These are phyloP conservation scores for Amiota mariae DNA, from an alignment of 2,888 invertebrate species.

Conservation along the genomic window DNA sequence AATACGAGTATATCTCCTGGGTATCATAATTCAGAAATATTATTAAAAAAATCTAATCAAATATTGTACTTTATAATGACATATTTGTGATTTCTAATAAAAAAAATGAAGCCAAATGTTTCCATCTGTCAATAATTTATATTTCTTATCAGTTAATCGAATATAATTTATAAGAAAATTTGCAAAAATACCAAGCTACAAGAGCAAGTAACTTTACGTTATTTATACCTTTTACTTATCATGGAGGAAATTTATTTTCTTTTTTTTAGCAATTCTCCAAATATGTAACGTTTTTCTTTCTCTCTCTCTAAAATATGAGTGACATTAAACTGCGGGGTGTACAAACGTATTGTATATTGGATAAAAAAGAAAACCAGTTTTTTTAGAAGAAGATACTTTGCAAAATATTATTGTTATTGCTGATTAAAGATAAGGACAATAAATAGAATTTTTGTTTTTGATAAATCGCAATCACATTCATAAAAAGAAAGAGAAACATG, in stretches of 20 bases:
- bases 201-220: neutral
- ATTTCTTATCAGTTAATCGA: conserved; percentile 8
- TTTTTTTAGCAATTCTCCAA: conserved; percentile 22
- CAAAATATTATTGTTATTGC: conserved; percentile 23
- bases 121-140: neutral
- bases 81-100: too few relatives aligned
- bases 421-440: conserved; percentile 16
- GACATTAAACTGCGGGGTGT: neutral
- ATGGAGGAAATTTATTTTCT: neutral
- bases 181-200: neutral
- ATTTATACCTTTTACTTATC: conserved; percentile 12
- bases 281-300: conserved; percentile 9
- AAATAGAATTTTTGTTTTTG: neutral
- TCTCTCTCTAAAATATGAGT: conserved; percentile 13
- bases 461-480: conserved; percentile 4
- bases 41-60: neutral
- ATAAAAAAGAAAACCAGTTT: neutral
- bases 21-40: too few relatives aligned
- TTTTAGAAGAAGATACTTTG: neutral
- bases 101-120: too few relatives aligned
- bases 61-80: neutral
- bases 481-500: too few relatives aligned
- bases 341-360: neutral
- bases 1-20: too few relatives aligned
- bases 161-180: conserved; percentile 16